Base-by-base conservation (phyloP, 2,888 invertebrate genomes). In the Rhyacophila evoluta region DNA sequence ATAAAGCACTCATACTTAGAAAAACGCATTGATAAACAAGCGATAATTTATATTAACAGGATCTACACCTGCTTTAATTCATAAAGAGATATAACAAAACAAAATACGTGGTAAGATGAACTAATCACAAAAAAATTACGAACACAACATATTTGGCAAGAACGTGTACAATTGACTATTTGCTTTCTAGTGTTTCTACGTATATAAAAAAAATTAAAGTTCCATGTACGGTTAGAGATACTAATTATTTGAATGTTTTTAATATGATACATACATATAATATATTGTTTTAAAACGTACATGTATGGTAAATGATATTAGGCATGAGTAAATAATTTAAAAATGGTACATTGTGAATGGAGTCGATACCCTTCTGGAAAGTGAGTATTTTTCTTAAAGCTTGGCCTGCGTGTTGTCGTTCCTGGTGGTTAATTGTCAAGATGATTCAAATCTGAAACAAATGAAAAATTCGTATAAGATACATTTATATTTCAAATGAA, bases 371-470 rank as follows among this genome's bases (percentile, higher is more conserved):
- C 73, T 27, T 28, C 39, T 68, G 25, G 72, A 55, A 29, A 72
- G 11, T 27, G 28, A 33, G 15, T 29, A 41, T 68, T 39, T 55
- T 27, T 88, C n/a, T 92, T 92, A 94, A 89, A 94, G 91, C 91
- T 94, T 94, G 86, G 94, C 92, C 88, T 92, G 93, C 87, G 89
- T 88, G 88, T 90, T 88, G 87, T 91, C 88, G 87, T 91, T 87
- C 91, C 92, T 92, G 91, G 93, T 91, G 92, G 93, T 92, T 94
- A 93, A 93, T 94, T 94, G 94, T 94, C 94, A 94, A 86, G 93
- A 94, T 84, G 91, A 89, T 83, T 90, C 90, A 85, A 91, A 91
- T 82, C 90, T 90, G 86, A 15, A 87, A 81, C 27, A 78, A 78
- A 8, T 55, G 19, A 76, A 72, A 72, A n/a, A n/a, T n/a, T n/a